Conservation (phyloP, 2,797 vertebrate species). For the Rhadinocentrus ornatus region DNA sequence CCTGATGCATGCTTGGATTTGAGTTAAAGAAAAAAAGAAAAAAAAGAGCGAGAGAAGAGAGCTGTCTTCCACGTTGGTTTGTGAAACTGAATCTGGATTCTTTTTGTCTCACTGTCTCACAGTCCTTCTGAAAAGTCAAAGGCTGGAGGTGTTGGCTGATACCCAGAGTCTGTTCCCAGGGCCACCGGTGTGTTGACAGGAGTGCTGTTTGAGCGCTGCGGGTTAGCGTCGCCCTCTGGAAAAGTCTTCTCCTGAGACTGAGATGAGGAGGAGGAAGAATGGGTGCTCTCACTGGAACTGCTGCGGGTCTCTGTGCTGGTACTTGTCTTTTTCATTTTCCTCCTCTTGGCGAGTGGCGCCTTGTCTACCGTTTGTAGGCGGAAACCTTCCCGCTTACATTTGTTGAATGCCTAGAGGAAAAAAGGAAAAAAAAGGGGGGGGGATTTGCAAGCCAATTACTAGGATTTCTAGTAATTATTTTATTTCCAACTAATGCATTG, state of each 20-base stretch:
- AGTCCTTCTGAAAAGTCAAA: slow-evolving; percentile 88
- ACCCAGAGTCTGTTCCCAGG: slow-evolving; percentile 61
- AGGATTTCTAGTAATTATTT: not conserved
- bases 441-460: not conserved
- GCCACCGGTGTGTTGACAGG: slow-evolving; percentile 62
- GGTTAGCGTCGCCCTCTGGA: slow-evolving; percentile 73
- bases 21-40: slow-evolving; percentile 61
- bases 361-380: slow-evolving; percentile 99
- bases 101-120: slow-evolving; percentile 64
- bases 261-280: slow-evolving; percentile 94
- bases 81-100: slow-evolving; percentile 58
- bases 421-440: not conserved
- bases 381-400: slow-evolving; percentile 97
- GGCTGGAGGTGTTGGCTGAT: slow-evolving; percentile 73
- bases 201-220: slow-evolving; percentile 77
- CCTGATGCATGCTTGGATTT: slow-evolving; percentile 70
- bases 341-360: slow-evolving; percentile 95
- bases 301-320: slow-evolving; percentile 98
- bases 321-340: slow-evolving; percentile 99
- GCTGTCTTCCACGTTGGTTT: slow-evolving; percentile 33
- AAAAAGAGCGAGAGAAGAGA: slow-evolving; percentile 35
- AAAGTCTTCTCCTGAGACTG: slow-evolving; percentile 91
- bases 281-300: slow-evolving; percentile 97
- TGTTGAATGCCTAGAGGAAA: slow-evolving; percentile 96
- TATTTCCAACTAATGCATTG: not conserved